phyloP scores from a whole-genome alignment of 2,797 vertebrate genomes.

The Xenops minutus region DNA sequence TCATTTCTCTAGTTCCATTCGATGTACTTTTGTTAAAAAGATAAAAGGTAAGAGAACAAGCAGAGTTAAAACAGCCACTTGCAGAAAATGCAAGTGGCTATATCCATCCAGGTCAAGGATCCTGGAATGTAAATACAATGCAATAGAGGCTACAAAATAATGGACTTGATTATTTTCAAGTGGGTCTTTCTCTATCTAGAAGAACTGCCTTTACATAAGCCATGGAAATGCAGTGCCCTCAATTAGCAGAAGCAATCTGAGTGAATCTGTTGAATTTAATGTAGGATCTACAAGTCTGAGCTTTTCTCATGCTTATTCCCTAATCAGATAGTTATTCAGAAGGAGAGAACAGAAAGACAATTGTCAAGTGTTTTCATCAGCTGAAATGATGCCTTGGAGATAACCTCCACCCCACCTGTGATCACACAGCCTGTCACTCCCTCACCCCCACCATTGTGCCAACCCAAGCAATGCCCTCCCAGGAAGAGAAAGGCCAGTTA shows the following conservation, averaged over 20 bases:
- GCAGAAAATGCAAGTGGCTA: neutral
- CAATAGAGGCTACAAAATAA: neutral
- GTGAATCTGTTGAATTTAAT: neutral
- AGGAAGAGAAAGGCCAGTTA: neutral
- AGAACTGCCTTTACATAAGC: neutral
- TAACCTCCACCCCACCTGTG: neutral
- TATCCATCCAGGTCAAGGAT: conserved; percentile 10
- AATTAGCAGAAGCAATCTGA: neutral
- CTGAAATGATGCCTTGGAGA: neutral
- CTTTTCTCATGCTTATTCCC: neutral
- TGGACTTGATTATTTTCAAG: conserved; percentile 5
- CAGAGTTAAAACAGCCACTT: neutral
- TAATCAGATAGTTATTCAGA: neutral
- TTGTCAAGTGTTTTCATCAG: neutral
- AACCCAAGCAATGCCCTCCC: neutral
- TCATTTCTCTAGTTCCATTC: neutral
- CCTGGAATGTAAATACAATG: neutral
- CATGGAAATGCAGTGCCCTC: neutral
- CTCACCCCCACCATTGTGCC: neutral
- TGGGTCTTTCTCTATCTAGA: neutral
- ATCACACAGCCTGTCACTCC: neutral
- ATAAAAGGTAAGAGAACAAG: neutral
- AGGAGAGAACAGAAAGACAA: neutral
- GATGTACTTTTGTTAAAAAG: neutral
- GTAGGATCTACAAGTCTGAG: neutral